phyloP scores from a whole-genome alignment of 2,113 vertebrate genomes.

The Rhinolophus ferrumequinum region DNA sequence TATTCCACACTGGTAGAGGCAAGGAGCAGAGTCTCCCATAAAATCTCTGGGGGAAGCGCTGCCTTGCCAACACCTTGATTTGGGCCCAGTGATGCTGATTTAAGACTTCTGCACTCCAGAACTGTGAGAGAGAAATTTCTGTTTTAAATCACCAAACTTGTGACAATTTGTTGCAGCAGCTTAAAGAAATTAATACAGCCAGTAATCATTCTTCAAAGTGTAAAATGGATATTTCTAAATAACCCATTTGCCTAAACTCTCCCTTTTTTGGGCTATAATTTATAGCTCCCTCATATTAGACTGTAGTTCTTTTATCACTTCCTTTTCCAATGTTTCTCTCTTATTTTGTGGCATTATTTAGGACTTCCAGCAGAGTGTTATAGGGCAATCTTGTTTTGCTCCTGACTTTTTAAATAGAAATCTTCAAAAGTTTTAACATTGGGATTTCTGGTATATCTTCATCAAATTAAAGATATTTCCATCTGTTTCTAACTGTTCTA shows the following conservation, averaged over 20 bases:
- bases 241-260: not conserved
- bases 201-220: not conserved
- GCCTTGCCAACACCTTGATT: not conserved
- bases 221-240: not conserved
- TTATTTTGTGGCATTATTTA: not conserved
- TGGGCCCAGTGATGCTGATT: not conserved
- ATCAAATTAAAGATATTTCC: not conserved
- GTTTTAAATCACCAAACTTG: not conserved
- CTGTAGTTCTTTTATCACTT: not conserved
- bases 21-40: not conserved
- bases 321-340: not conserved
- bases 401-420: not conserved
- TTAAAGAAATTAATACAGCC: not conserved
- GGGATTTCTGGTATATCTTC: not conserved
- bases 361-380: not conserved
- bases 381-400: not conserved
- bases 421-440: not conserved
- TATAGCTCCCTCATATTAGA: not conserved
- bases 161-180: not conserved
- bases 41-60: not conserved
- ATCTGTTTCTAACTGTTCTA: not conserved
- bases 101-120: not conserved
- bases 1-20: not conserved
- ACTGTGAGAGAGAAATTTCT: not conserved
- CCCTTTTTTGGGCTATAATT: not conserved